Evolutionary conservation across 2,888 invertebrate species (phyloP).

Genomic region (Chrysolina haemoptera): DNA sequence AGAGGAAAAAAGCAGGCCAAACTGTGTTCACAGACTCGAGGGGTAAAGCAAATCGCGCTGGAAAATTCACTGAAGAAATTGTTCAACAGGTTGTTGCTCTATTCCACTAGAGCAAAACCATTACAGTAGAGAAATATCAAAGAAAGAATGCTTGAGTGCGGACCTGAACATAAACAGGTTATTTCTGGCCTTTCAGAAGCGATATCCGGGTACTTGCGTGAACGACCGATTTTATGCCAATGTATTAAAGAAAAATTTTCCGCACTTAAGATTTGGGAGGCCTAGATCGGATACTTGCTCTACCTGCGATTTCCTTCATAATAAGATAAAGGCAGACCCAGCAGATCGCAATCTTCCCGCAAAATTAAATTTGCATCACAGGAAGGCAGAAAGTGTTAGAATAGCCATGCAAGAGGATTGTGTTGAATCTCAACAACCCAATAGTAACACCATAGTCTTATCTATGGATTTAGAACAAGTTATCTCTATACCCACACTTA

Average conservation of each 20-base stretch:
- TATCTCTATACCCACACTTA: conserved; percentile 57
- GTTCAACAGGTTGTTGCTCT: conserved; percentile 41
- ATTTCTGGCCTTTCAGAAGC: conserved; percentile 42
- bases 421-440: no score
- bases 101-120: conserved; percentile 47
- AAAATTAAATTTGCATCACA: conserved; percentile 47
- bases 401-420: conserved; percentile 43
- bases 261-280: conserved; percentile 42
- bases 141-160: conserved; percentile 48
- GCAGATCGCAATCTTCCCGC: conserved; percentile 31
- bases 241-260: conserved; percentile 41
- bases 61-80: conserved; percentile 41
- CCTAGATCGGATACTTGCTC: conserved; percentile 8
- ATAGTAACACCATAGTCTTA: no score
- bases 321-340: conserved; percentile 39
- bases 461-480: conserved; percentile 60
- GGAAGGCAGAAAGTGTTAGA: conserved; percentile 41
- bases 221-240: conserved; percentile 44
- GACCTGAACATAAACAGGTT: conserved; percentile 48
- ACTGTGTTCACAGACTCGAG: not conserved
- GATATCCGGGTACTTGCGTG: conserved; percentile 42
- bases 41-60: conserved; percentile 12
- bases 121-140: conserved; percentile 46
- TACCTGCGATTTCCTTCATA: conserved; percentile 38
- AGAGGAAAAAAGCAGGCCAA: no score